These are phyloP conservation scores for Calypte anna DNA, from an alignment of 2,113 vertebrate species.

Conservation along the genomic window DNA sequence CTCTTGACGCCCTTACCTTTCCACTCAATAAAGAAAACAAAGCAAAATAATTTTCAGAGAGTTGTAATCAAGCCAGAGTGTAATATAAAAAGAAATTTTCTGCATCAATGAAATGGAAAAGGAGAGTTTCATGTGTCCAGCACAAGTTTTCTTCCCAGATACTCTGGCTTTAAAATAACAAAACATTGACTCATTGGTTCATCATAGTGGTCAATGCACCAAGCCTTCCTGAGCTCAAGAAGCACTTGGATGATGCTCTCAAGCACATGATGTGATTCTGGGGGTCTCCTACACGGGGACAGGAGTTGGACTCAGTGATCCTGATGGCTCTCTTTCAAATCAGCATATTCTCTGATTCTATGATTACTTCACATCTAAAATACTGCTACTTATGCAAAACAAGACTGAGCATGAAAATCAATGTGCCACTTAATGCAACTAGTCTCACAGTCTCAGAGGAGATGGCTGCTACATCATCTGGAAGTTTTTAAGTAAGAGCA, in stretches of 20 bases:
- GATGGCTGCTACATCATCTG: not conserved
- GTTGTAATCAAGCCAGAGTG: not conserved
- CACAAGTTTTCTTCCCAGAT: not conserved
- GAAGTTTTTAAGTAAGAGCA: not conserved
- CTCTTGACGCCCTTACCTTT: not conserved
- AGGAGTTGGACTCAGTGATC: too few species aligned
- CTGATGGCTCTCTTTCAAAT: too few species aligned
- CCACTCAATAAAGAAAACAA: not conserved
- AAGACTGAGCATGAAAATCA: not conserved
- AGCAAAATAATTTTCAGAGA: not conserved
- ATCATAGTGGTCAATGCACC: not conserved
- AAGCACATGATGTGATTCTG: too few species aligned
- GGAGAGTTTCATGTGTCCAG: not conserved
- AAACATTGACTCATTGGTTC: not conserved
- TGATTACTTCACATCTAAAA: not conserved
- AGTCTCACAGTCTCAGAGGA: not conserved
- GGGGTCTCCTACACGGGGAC: too few species aligned
- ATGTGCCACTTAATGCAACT: not conserved
- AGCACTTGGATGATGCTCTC: too few species aligned
- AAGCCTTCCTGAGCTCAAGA: too few species aligned
- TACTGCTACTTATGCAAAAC: not conserved
- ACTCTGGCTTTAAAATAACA: not conserved
- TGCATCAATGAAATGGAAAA: not conserved
- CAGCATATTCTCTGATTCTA: too few species aligned
- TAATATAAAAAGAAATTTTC: not conserved